Conservation (phyloP, 2,797 vertebrate species). For the Syngnathus acus region DNA sequence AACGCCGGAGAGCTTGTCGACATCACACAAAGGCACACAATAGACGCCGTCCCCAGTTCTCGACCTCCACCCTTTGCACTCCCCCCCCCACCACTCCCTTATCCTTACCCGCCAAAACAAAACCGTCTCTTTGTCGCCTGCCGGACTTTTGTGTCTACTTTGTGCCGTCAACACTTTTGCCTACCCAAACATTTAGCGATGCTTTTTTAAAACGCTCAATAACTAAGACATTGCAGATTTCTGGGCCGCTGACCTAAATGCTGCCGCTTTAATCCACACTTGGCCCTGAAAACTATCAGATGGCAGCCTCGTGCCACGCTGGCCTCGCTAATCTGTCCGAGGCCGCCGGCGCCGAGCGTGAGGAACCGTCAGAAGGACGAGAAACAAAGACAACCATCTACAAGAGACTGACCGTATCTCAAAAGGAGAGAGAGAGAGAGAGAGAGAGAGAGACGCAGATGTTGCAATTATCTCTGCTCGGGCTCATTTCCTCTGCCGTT, state of each 20-base stretch:
- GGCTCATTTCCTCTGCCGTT: slow-evolving; percentile 4
- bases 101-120: background rate
- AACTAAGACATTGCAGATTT: slow-evolving; percentile 53
- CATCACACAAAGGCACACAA: slow-evolving; percentile 47
- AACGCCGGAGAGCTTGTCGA: slow-evolving; percentile 37
- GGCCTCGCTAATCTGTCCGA: slow-evolving; percentile 19
- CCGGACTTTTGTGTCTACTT: slow-evolving; percentile 18
- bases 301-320: slow-evolving; percentile 10
- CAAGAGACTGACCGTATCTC: background rate
- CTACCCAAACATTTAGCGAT: background rate
- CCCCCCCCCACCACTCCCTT: slow-evolving; percentile 4
- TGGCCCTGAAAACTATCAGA: slow-evolving; percentile 52
- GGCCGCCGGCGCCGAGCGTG: slow-evolving; percentile 1
- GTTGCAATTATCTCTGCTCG: background rate
- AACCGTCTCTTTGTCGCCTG: slow-evolving; percentile 8
- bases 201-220: background rate
- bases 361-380: background rate
- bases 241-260: slow-evolving; percentile 60
- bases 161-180: slow-evolving; percentile 14
- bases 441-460: background rate
- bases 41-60: slow-evolving; percentile 27
- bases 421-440: background rate
- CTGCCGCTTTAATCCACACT: slow-evolving; percentile 50
- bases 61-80: slow-evolving; percentile 15
- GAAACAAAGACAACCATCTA: background rate